Percentiles rank a stretch among this genome's conserved stretches.
These are phyloP conservation scores for Melanotus villosus DNA, from an alignment of 2,888 invertebrate genomes.

Conservation along the genomic window DNA sequence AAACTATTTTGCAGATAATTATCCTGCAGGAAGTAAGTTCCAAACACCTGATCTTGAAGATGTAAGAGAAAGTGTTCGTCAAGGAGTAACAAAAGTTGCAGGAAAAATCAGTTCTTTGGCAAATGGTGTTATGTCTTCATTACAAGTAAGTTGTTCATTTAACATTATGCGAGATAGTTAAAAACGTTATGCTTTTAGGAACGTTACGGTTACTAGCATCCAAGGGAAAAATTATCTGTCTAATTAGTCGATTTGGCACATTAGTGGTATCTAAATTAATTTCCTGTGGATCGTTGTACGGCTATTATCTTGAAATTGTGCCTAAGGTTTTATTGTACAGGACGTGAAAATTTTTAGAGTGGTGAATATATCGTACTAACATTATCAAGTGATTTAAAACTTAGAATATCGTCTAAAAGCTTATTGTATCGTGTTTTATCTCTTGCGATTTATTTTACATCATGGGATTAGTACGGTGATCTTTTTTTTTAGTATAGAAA, in stretches of 20 bases:
- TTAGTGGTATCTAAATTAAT: neutral
- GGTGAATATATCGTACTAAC: neutral
- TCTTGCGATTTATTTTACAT: neutral
- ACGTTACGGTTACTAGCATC: conserved; percentile 61
- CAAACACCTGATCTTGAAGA: conserved; percentile 91
- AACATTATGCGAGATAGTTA: conserved; percentile 8
- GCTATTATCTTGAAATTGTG: conserved; percentile 4
- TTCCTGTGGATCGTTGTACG: neutral
- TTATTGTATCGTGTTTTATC: neutral
- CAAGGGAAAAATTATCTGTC: neutral
- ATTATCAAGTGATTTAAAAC: neutral
- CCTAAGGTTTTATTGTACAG: conserved; percentile 4
- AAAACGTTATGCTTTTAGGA: conserved; percentile 54
- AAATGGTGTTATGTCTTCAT: conserved; percentile 92
- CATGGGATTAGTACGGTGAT: neutral
- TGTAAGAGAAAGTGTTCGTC: conserved; percentile 96
- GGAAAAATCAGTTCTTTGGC: conserved; percentile 96
- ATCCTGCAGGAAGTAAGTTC: conserved; percentile 61
- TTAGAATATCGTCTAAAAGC: neutral
- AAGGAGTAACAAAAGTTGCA: conserved; percentile 97
- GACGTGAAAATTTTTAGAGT: neutral
- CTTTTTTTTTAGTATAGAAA: neutral
- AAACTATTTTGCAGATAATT: conserved; percentile 35
- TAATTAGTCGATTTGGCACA: neutral
- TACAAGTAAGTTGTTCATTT: conserved; percentile 77